phyloP scores from a whole-genome alignment of 2,797 vertebrate species.

The Bovichtus diacanthus region DNA sequence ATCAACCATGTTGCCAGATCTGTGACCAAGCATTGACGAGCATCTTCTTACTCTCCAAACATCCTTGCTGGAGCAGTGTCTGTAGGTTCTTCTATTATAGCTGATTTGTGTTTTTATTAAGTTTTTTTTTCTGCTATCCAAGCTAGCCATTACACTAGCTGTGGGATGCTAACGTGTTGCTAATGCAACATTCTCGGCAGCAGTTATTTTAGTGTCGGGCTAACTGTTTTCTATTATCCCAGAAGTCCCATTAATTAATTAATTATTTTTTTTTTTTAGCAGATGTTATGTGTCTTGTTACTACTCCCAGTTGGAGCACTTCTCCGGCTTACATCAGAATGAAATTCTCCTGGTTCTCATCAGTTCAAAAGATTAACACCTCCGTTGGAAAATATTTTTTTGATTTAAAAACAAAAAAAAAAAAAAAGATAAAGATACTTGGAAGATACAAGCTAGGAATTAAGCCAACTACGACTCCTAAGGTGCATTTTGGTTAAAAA shows the following conservation, averaged over 20 bases:
- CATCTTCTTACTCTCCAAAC: not conserved
- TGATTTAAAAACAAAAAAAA: no score
- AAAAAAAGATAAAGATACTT: no score
- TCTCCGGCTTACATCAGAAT: no score
- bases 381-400: no score
- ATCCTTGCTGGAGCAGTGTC: not conserved
- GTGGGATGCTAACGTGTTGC: not conserved
- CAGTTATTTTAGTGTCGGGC: not conserved
- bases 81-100: not conserved
- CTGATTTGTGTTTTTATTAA: not conserved
- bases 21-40: not conserved
- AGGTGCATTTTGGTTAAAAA: not conserved
- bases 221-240: no score
- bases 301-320: no score
- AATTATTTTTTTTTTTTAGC: no score
- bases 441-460: not conserved
- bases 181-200: not conserved
- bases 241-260: fast-evolving
- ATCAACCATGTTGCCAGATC: no score
- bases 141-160: not conserved
- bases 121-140: not conserved
- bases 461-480: not conserved
- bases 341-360: no score
- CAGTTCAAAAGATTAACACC: no score
- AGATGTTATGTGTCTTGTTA: no score